phyloP scores from a whole-genome alignment of 2,113 vertebrate species.

The Baryphthengus martii region DNA sequence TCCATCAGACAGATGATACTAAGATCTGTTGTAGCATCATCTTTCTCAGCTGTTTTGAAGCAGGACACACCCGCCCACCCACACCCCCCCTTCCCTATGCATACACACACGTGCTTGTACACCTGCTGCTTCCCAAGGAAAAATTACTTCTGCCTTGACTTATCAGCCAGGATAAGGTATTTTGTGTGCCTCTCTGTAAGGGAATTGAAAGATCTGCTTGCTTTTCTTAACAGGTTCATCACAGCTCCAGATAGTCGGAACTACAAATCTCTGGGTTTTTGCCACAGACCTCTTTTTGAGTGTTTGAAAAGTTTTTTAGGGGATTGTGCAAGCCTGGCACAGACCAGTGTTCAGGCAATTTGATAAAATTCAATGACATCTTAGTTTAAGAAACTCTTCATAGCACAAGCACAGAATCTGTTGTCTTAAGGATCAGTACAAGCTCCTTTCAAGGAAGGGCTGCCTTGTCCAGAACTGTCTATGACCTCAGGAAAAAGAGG shows the following conservation, averaged over 20 bases:
- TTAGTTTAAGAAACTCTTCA: neutral
- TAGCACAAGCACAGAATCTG: neutral
- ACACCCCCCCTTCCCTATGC: no score
- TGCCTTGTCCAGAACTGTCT: neutral
- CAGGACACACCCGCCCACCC: neutral
- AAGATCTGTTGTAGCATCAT: neutral
- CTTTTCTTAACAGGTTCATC: neutral
- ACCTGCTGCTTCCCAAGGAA: neutral
- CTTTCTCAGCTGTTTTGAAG: neutral
- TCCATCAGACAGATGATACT: rapidly evolving
- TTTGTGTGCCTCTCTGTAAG: neutral
- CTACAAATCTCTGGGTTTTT: neutral
- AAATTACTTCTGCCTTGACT: neutral
- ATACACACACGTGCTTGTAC: neutral
- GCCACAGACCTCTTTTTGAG: neutral
- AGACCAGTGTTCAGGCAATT: neutral
- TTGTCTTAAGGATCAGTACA: neutral
- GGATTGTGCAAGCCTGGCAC: neutral
- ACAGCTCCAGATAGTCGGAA: neutral
- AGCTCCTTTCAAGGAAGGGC: neutral
- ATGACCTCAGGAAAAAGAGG: neutral
- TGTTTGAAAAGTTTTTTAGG: neutral
- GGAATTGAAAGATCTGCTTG: neutral
- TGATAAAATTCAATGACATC: neutral
- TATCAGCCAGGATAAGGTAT: neutral